Evolutionary conservation across 2,888 invertebrate genomes (phyloP), one percentile per base, ranked within the genome.

Genomic region (Chloroclystis v-ata): DNA sequence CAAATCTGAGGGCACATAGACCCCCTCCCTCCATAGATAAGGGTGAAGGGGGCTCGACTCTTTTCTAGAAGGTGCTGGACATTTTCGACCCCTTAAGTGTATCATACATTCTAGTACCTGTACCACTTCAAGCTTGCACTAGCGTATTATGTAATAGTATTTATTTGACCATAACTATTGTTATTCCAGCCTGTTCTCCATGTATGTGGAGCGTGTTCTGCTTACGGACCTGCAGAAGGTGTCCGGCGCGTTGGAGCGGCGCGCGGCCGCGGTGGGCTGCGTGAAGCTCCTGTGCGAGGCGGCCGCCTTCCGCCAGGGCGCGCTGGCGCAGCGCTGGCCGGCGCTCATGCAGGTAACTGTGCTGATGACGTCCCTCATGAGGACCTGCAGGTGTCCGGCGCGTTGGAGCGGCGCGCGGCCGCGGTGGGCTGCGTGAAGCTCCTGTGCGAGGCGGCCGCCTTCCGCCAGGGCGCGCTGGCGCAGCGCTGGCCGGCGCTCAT

Each of bases 201-300:
- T 98, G 98, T 95, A 99, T 41, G 75, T 97, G 57, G 97, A 98
- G 68, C 94, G 97, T 48, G 90, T 99, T 7, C 90, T 97, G 46
- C 87, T 98, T 12, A 85, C 93, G 1, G 98, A 98, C 67, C 86
- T 97, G 64, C 95, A 95, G 78, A 97, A 96, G 72, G 93, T 98
- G 9, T 90, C 92, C 8, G 96, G 96, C 1, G 87, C 89, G 37
- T 83, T 93, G 24, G 98, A 99, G 69, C 92, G 95, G 47, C 97
- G 97, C 88, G 94, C 97, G 56, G 95, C 97, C 43, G 95, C 96
- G 1, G 94, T 97, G 28, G 99, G 98, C 43, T 90, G 97, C 61
- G 93, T 94, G 1, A 94, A 94, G 72, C 78, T 99, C 54, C 86
- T 99, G 0, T 93, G 95, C 52, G 96, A 97, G 71, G 91, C 92